phyloP scores from a whole-genome alignment of 2,113 vertebrate genomes.

The Datnioides undecimradiatus region DNA sequence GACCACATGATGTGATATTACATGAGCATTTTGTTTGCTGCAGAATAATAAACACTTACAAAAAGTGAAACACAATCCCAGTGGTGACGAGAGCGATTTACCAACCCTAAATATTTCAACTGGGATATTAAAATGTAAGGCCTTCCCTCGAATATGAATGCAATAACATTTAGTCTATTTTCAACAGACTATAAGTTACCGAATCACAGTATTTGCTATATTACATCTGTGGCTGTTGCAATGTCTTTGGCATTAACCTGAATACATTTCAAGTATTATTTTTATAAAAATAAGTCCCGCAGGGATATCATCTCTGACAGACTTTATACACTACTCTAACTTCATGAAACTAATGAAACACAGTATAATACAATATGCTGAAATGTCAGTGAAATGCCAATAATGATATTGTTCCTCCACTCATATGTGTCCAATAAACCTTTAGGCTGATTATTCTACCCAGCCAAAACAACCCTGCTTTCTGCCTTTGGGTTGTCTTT shows the following conservation, averaged over 20 bases:
- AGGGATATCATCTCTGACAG: no score
- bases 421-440: neutral
- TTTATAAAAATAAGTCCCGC: no score
- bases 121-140: neutral
- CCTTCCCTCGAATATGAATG: neutral
- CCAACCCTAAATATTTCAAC: slow-evolving; percentile 5
- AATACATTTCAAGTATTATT: slow-evolving; percentile 35
- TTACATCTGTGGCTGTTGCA: neutral
- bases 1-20: no score
- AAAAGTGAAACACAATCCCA: neutral
- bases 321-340: no score
- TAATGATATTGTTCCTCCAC: neutral
- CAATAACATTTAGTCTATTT: neutral
- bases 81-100: slow-evolving; percentile 1
- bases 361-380: neutral
- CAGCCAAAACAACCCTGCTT: neutral
- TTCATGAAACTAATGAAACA: neutral
- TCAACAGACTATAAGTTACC: slow-evolving; percentile 9
- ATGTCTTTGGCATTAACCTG: neutral
- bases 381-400: neutral
- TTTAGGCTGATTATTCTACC: neutral
- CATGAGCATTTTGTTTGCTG: no score
- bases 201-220: slow-evolving; percentile 11
- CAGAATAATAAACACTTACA: no score
- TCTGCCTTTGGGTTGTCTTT: neutral